A percentile compares a stretch with the other conserved stretches of the same genome.
These are phyloP conservation scores for Lutjanus argentimaculatus DNA, from an alignment of 2,797 vertebrate genomes.

Conservation along the genomic window DNA sequence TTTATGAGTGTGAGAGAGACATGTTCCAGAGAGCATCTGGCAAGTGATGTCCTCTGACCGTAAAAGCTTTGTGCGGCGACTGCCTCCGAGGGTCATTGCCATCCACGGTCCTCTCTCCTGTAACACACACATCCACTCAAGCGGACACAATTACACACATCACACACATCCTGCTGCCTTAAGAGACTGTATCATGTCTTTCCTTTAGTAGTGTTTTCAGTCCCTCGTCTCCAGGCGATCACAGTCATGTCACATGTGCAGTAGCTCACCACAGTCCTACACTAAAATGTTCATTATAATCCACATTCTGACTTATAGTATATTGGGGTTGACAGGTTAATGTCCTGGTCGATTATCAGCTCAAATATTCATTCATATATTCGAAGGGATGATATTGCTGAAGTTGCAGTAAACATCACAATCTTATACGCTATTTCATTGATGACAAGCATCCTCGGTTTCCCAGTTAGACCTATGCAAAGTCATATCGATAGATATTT, in stretches of 20 bases:
- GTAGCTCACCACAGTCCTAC: not conserved
- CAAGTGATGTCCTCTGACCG: constrained; percentile 58
- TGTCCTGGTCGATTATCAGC: too few species aligned
- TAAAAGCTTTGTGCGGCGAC: constrained; percentile 59
- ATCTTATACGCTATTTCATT: too few species aligned
- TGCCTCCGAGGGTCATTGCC: constrained; percentile 38
- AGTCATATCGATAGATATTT: too few species aligned
- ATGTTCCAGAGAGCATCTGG: constrained; percentile 56
- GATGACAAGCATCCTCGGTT: too few species aligned
- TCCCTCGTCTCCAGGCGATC: not conserved
- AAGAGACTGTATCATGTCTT: not conserved
- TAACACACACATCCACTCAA: constrained; percentile 23
- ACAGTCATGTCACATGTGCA: not conserved
- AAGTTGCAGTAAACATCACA: too few species aligned
- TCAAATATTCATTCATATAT: too few species aligned
- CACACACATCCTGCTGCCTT: constrained; percentile 35
- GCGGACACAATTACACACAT: constrained; percentile 25
- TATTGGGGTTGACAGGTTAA: too few species aligned
- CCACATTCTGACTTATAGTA: too few species aligned
- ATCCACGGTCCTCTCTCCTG: not conserved
- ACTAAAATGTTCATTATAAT: not conserved
- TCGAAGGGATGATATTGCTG: too few species aligned
- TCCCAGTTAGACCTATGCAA: too few species aligned
- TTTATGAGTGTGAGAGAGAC: not conserved
- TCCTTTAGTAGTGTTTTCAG: not conserved